Evolutionary conservation across 2,113 vertebrate species (phyloP).

Genomic region (Myotis yumanensis): DNA sequence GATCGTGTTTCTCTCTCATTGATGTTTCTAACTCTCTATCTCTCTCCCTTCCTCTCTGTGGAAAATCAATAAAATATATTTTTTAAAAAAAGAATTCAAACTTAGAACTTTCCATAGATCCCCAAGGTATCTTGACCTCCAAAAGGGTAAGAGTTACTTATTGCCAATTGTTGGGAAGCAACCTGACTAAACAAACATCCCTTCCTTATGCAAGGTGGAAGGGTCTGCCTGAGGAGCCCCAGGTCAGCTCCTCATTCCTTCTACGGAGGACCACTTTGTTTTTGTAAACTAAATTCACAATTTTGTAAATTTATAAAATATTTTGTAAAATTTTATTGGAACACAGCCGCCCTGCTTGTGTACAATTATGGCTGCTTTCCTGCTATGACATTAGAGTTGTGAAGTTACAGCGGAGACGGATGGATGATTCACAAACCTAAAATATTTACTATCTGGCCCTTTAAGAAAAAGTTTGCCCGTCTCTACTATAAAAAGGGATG

Average conservation of each 20-base stretch:
- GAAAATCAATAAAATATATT: too few relatives aligned
- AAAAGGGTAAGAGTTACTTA: background rate
- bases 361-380: background rate
- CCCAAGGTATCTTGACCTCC: background rate
- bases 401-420: background rate
- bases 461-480: background rate
- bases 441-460: background rate
- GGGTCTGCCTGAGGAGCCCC: background rate
- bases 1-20: too few relatives aligned
- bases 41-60: too few relatives aligned
- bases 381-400: background rate
- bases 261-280: background rate
- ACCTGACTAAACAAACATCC: background rate
- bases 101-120: background rate
- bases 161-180: background rate
- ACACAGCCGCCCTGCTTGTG: background rate
- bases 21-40: too few relatives aligned
- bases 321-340: background rate
- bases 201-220: background rate
- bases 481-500: background rate
- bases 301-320: background rate
- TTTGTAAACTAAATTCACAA: background rate
- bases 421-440: background rate
- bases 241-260: background rate
- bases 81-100: too few relatives aligned